Evolutionary conservation across 2,888 invertebrate genomes (phyloP), one percentile per base, ranked within the genome.

Genomic region (Thereva unica): DNA sequence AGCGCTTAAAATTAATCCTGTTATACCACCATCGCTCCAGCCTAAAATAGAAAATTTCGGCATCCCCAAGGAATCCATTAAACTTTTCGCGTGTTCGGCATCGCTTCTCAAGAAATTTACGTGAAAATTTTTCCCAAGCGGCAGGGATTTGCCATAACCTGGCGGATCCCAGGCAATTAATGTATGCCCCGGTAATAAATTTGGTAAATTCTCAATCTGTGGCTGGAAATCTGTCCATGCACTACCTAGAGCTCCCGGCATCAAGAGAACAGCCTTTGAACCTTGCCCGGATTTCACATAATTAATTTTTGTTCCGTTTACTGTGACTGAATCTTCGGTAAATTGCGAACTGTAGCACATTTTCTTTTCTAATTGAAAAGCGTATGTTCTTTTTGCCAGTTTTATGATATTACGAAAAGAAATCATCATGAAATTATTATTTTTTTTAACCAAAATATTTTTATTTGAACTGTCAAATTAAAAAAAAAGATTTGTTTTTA

Each of bases 1-100:
- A 1, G 89, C 89, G 4, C 93, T 89, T n/a, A 92, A 76, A 40
- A 95, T 87, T 70, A 95, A 79, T 10, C 87, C 88, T 0, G 90
- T 86, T 50, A 88, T 89, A 2, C 92, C 95, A 37, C 95, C 95
- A 80, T 93, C 93, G 80, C 93, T 93, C 93, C 95, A 95, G 1
- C 95, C 95, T 66, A 95, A 75, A 7, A 94, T 74, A 0, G 93
- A 93, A 78, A 87, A 93, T 72, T 86, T 86, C 0, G 84, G 76
- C 49, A 89, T 83, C 2, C 87, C 85, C 6, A 95, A 76, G 52
- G 82, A 81, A 85, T 89, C 83, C 90, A 94, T 92, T 56, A 95
- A 83, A 64, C 86, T 80, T 70, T 85, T 82, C 9, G 91, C 92
- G 69, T 81, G 79, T 38, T 85, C 83, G 4, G 94, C 93, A 83